Conservation (phyloP, 2,797 vertebrate genomes). For the Sebastes goodei region DNA sequence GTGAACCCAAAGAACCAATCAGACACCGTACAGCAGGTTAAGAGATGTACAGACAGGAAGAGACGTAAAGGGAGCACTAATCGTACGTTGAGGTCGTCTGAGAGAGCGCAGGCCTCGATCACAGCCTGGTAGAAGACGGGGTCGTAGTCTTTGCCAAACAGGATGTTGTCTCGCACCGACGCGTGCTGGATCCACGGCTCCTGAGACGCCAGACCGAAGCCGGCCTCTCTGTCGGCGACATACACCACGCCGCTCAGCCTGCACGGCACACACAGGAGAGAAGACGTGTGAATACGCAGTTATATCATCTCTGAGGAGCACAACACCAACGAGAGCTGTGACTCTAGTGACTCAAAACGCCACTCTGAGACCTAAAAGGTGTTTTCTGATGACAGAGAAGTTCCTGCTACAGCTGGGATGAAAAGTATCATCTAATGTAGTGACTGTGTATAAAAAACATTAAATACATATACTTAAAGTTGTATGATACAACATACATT, state of each 20-base stretch:
- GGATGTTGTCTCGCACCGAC: slow-evolving; percentile 92
- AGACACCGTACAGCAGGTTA: too few relatives aligned
- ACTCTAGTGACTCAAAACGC: too few relatives aligned
- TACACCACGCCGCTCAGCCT: slow-evolving; percentile 82
- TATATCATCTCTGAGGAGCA: not conserved
- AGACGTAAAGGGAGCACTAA: too few relatives aligned
- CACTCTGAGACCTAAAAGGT: too few relatives aligned
- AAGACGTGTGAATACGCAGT: not conserved
- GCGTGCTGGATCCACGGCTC: slow-evolving; percentile 97
- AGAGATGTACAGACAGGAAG: too few relatives aligned
- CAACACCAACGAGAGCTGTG: too few relatives aligned
- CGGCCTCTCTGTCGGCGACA: slow-evolving; percentile 82
- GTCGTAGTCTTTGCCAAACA: slow-evolving; percentile 90
- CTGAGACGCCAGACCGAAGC: slow-evolving; percentile 91
- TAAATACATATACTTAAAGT: too few relatives aligned
- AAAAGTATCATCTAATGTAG: not conserved
- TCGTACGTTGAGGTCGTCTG: slow-evolving; percentile 91
- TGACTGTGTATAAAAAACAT: not conserved
- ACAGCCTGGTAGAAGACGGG: slow-evolving; percentile 86
- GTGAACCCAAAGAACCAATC: too few relatives aligned
- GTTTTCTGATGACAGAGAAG: not conserved
- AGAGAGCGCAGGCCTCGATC: slow-evolving; percentile 92
- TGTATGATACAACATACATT: too few relatives aligned
- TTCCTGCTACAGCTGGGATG: not conserved
- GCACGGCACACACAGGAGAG: not conserved